phyloP scores from a whole-genome alignment of 2,113 vertebrate species.

The Gnathonemus longibarbis region DNA sequence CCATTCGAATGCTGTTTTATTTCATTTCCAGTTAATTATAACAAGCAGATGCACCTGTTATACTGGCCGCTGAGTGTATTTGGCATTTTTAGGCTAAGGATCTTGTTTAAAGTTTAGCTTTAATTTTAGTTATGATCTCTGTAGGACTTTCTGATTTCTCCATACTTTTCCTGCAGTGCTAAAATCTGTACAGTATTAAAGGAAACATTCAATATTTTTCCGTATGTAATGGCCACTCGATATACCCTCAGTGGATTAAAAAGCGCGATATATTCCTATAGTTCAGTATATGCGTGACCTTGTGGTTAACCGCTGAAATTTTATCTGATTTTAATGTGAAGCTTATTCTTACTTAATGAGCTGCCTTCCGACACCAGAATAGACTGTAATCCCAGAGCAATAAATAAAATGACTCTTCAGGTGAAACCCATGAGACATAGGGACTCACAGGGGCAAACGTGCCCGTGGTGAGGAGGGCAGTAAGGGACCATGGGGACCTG shows the following conservation, averaged over 20 bases:
- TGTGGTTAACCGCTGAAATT: neutral
- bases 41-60: neutral
- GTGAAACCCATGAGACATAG: neutral
- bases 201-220: neutral
- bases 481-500: neutral
- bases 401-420: neutral
- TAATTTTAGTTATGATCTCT: neutral
- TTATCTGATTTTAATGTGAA: neutral
- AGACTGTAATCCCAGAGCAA: neutral
- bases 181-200: neutral
- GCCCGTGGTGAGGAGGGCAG: neutral
- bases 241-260: neutral
- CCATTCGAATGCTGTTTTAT: neutral
- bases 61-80: neutral
- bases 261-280: neutral
- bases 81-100: neutral
- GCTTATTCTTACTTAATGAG: neutral
- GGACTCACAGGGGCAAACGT: neutral
- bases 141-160: neutral
- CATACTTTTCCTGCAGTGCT: neutral
- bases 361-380: neutral
- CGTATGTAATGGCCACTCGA: neutral
- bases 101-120: neutral
- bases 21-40: neutral
- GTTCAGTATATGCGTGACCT: neutral